phyloP scores from a whole-genome alignment of 2,797 vertebrate species.

The Podarcis siculus region DNA sequence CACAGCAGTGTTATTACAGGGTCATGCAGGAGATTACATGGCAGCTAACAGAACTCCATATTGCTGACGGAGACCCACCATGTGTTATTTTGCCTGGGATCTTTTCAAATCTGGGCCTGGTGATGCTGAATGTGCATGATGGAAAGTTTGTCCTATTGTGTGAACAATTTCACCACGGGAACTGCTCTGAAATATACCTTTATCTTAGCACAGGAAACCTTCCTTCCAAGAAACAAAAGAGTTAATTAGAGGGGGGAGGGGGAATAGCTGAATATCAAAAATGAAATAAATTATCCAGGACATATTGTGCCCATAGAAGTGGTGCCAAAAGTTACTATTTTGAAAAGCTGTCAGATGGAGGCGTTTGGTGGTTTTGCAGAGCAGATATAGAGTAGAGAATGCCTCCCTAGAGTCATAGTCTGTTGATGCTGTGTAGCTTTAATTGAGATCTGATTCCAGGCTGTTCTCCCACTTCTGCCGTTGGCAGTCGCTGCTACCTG shows the following conservation, averaged over 20 bases:
- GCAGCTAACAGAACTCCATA: neutral
- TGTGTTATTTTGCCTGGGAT: too few relatives aligned
- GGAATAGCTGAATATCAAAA: slow-evolving; percentile 46
- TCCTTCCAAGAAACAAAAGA: slow-evolving; percentile 57
- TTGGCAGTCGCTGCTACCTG: slow-evolving; percentile 43
- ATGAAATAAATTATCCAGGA: slow-evolving; percentile 59
- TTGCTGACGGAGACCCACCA: neutral
- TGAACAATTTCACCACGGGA: neutral
- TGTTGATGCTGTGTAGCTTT: slow-evolving; percentile 31
- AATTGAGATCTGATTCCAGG: slow-evolving; percentile 31
- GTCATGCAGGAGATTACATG: neutral
- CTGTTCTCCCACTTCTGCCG: slow-evolving; percentile 43
- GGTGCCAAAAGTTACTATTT: slow-evolving; percentile 66
- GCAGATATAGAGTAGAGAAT: slow-evolving; percentile 47
- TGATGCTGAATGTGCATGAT: slow-evolving; percentile 21
- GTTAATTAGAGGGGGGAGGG: slow-evolving; percentile 42
- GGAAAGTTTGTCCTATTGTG: slow-evolving; percentile 26
- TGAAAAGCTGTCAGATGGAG: slow-evolving; percentile 68
- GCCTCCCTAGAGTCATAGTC: slow-evolving; percentile 38
- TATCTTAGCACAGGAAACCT: slow-evolving; percentile 1
- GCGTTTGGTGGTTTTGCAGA: slow-evolving; percentile 47
- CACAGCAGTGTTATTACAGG: neutral
- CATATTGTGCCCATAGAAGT: slow-evolving; percentile 64
- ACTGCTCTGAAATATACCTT: slow-evolving; percentile 21
- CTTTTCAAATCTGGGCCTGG: neutral